phyloP scores from a whole-genome alignment of 2,797 vertebrate species.

The Channallabes apus region DNA sequence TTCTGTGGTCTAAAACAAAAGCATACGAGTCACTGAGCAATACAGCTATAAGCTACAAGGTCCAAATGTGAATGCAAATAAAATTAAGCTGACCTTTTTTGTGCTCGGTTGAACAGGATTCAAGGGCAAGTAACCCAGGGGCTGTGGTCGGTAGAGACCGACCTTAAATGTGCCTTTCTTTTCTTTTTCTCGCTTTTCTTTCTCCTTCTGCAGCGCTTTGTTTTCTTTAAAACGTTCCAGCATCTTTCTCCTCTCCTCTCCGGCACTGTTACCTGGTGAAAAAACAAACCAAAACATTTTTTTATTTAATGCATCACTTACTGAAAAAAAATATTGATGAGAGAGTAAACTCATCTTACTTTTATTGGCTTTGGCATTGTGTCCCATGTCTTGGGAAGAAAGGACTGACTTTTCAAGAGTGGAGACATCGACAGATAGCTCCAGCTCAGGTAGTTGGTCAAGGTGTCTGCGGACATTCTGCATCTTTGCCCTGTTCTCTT shows the following conservation, averaged over 20 bases:
- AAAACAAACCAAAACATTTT: background rate
- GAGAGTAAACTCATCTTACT: slow-evolving; percentile 25
- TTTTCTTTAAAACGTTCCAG: slow-evolving; percentile 89
- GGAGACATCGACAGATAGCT: slow-evolving; percentile 65
- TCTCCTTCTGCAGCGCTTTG: slow-evolving; percentile 84
- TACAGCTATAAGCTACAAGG: background rate
- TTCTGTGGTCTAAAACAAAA: slow-evolving; percentile 55
- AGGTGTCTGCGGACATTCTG: slow-evolving; percentile 81
- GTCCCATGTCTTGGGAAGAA: slow-evolving; percentile 46
- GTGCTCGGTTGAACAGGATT: slow-evolving; percentile 57
- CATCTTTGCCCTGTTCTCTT: slow-evolving; percentile 83
- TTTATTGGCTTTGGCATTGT: slow-evolving; percentile 56
- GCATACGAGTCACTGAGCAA: background rate
- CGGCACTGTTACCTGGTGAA: slow-evolving; percentile 62
- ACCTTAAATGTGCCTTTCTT: slow-evolving; percentile 85
- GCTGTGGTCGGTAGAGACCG: slow-evolving; percentile 80
- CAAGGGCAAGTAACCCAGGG: slow-evolving; percentile 60
- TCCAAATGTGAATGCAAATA: background rate
- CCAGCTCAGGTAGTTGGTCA: slow-evolving; percentile 69
- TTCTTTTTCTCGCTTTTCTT: slow-evolving; percentile 80
- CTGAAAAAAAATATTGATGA: background rate
- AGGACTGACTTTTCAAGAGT: slow-evolving; percentile 45
- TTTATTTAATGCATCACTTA: background rate
- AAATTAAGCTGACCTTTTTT: slow-evolving; percentile 66
- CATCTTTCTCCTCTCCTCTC: slow-evolving; percentile 76